Evolutionary conservation across 2,888 invertebrate genomes (phyloP), one percentile per base, ranked within the genome.

Genomic region (Cantharis rufa): DNA sequence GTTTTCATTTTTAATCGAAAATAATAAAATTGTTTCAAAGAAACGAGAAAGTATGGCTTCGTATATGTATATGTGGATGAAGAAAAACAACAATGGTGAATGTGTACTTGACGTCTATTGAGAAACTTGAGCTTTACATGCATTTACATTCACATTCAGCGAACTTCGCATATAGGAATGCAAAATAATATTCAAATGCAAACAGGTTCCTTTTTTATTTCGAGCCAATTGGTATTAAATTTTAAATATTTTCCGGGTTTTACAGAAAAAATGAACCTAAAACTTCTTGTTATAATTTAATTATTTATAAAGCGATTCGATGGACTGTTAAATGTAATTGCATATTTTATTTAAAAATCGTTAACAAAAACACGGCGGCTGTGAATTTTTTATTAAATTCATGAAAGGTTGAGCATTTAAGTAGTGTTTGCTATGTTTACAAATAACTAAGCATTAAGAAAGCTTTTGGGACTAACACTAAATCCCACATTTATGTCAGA

Each of bases 121-220:
- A n/a, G 16, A 66, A 66, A 66, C 21, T 66, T 66, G 18, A 66
- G 64, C 64, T 66, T 66, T 21, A 21, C 16, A 21, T 66, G 64
- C 21, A 15, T 66, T 66, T 66, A 24, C 24, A 66, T 15, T 24
- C 64, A 18, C 64, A 66, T 66, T 66, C 64, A 66, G 64, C 13
- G 24, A 66, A 66, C 24, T 66, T 62, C 62, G 21, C 27, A 70
- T 32, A 70, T 64, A 64, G 69, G 64, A 63, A 74, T 74, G 74
- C 70, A 61, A 63, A 70, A 74, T 74, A 70, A 74, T 63, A 74
- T 69, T 70, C 70, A 18, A 74, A 63, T 63, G 70, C 70, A 74
- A 74, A 74, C 62, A 74, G 63, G 70, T 70, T 18, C 62, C 62
- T 69, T 69, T 32, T 24, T 69, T 28, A 28, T 32, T 69, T 32